Evolutionary conservation across 2,888 invertebrate species (phyloP), one percentile per base, ranked within the genome.

Genomic region (Ophion slaviceki): DNA sequence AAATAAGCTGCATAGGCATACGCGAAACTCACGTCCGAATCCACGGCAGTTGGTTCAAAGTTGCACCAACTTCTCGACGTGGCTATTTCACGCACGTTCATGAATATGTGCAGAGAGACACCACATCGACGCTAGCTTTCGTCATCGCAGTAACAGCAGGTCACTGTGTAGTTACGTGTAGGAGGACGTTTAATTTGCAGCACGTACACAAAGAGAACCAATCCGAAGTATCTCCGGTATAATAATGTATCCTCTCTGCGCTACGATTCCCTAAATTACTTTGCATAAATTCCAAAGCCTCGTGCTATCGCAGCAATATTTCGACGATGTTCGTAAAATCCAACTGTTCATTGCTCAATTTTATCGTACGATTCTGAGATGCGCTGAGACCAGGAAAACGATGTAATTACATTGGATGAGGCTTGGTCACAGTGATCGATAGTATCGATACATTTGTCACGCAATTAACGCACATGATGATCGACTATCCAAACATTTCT

Each of bases 141-240:
- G 78, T 79, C 53, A 75, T 62, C 78, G 70, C 47, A 70, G 53
- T 79, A 62, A 79, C 77, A 82, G 45, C 79, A 57, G 67, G 64
- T 47, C 75, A 24, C 70, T 47, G 11, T 71, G 59, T 70, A 75
- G 71, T 71, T 79, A 67, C 70, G 64, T 62, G 74, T 78, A 72
- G 74, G 61, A 57, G 77, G 74, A 66, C 82, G 85, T 28, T 85
- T 85, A 82, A 85, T 85, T 85, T 85, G 66, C 68, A 68, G 74
- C 68, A 64, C 74, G 78, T 85, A 82, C 59, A 82, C 85, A 82
- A 79, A 85, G 82, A 76, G 79, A 79, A 64, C 79, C 64, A 85
- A 79, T 79, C 70, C 79, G 70, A 24, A 70, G 32, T 82, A 71
- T 82, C 75, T 66, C 66, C 79, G 77, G 77, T 66, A 32, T 64